A percentile compares a stretch with the other conserved stretches of the same genome.
These are phyloP conservation scores for Bombylius discolor DNA, from an alignment of 2,888 invertebrate genomes.

Conservation along the genomic window DNA sequence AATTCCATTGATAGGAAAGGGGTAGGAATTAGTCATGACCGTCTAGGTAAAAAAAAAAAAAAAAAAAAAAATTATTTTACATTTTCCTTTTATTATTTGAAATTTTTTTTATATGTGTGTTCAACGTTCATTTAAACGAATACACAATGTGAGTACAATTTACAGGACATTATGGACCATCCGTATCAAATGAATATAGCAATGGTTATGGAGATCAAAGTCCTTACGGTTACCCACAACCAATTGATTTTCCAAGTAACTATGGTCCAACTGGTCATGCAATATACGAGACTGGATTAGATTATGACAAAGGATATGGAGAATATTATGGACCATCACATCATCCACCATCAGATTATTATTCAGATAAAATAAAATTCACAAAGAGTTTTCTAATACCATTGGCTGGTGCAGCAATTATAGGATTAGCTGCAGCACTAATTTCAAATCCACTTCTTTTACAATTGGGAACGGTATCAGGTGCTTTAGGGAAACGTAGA, in stretches of 20 bases:
- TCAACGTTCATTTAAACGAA: too few species aligned
- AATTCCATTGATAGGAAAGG: background rate
- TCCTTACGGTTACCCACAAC: conserved; percentile 18
- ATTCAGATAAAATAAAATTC: conserved; percentile 24
- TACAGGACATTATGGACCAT: conserved; percentile 1
- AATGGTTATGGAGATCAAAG: background rate
- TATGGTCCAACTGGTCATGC: conserved; percentile 6
- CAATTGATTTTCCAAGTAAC: conserved; percentile 15
- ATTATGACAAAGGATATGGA: conserved; percentile 12
- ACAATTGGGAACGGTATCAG: conserved; percentile 61
- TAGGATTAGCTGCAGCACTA: conserved; percentile 67
- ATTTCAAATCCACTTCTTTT: conserved; percentile 65
- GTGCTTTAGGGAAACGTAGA: conserved; percentile 18
- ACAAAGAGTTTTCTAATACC: conserved; percentile 53
- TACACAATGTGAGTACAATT: too few species aligned
- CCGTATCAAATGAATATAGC: background rate
- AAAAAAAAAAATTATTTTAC: too few species aligned
- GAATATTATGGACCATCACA: conserved; percentile 8
- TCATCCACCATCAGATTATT: conserved; percentile 1
- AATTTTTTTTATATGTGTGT: too few species aligned
- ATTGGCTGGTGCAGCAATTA: conserved; percentile 64
- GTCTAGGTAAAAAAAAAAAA: too few species aligned
- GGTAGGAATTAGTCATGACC: too few species aligned
- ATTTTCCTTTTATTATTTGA: too few species aligned
- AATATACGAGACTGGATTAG: conserved; percentile 1